These are phyloP conservation scores for Patella pellucida DNA, from an alignment of 2,888 invertebrate species.

Conservation along the genomic window DNA sequence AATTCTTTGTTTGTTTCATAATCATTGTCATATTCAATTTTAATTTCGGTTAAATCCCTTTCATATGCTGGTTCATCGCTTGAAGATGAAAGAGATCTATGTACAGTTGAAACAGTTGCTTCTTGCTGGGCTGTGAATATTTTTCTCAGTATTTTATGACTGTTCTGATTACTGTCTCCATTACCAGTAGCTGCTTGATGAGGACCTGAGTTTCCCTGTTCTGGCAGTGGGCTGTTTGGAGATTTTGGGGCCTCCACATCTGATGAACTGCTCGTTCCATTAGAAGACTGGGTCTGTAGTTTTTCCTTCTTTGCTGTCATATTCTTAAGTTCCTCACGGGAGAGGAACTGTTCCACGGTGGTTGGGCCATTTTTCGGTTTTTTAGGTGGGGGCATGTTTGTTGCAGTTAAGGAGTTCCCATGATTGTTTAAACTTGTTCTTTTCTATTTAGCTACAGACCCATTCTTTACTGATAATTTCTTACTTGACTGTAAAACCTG, in stretches of 20 bases:
- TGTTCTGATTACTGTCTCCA: constrained; percentile 7
- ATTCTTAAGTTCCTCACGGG: constrained; percentile 49
- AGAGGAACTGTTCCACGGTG: constrained; percentile 60
- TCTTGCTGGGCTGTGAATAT: neutral
- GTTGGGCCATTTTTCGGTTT: constrained; percentile 65
- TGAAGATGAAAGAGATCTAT: neutral
- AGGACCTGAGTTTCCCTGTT: neutral
- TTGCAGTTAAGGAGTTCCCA: constrained; percentile 10
- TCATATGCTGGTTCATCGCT: neutral
- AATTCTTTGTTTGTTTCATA: neutral
- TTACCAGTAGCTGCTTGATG: constrained; percentile 9
- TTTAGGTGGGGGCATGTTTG: constrained; percentile 63
- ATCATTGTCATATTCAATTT: neutral
- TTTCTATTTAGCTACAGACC: constrained; percentile 5
- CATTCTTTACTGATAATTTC: neutral
- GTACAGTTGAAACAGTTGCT: neutral
- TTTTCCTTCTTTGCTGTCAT: neutral
- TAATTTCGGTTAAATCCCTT: neutral
- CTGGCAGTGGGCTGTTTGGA: neutral
- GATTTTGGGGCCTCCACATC: neutral
- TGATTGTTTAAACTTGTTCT: neutral
- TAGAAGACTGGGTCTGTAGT: constrained; percentile 11
- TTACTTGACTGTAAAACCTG: too few relatives aligned
- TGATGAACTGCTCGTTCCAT: neutral
- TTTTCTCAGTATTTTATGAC: constrained; percentile 9